Conservation (phyloP, 1,140 invertebrate species). For the Monochamus saltuarius region DNA sequence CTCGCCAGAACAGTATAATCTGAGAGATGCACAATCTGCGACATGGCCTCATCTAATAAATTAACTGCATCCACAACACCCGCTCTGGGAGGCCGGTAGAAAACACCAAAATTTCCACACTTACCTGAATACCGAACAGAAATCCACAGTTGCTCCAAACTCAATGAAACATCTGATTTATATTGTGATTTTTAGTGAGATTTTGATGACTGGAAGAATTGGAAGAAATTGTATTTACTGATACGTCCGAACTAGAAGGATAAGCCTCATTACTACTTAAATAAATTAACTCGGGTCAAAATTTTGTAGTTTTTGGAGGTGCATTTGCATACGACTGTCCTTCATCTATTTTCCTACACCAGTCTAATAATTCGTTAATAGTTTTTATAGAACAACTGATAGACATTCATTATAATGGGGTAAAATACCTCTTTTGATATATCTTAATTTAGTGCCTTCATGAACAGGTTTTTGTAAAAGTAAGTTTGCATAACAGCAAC, state of each 20-base stretch:
- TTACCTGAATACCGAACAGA: too few relatives aligned
- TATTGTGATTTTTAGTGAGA: not conserved
- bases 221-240: not conserved
- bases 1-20: too few relatives aligned
- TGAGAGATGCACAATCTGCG: too few relatives aligned
- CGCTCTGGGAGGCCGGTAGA: too few relatives aligned
- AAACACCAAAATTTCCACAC: too few relatives aligned
- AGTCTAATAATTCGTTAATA: slow-evolving; percentile 11
- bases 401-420: slow-evolving; percentile 10
- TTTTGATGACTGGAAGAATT: not conserved
- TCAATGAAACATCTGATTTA: too few relatives aligned
- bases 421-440: slow-evolving; percentile 1
- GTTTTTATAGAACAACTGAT: slow-evolving; percentile 7
- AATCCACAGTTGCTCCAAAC: too few relatives aligned
- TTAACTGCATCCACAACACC: too few relatives aligned
- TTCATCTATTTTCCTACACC: slow-evolving; percentile 11
- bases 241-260: not conserved
- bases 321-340: not conserved
- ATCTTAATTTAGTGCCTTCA: slow-evolving; percentile 13
- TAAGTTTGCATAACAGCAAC: slow-evolving; percentile 39
- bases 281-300: not conserved
- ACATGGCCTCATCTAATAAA: too few relatives aligned
- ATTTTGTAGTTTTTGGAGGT: slow-evolving; percentile 11
- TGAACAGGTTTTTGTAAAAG: slow-evolving; percentile 30
- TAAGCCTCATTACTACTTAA: slow-evolving; percentile 3